Evolutionary conservation across 2,113 vertebrate species (phyloP), one percentile per base, ranked within the genome.

Genomic region (Nicator chloris): DNA sequence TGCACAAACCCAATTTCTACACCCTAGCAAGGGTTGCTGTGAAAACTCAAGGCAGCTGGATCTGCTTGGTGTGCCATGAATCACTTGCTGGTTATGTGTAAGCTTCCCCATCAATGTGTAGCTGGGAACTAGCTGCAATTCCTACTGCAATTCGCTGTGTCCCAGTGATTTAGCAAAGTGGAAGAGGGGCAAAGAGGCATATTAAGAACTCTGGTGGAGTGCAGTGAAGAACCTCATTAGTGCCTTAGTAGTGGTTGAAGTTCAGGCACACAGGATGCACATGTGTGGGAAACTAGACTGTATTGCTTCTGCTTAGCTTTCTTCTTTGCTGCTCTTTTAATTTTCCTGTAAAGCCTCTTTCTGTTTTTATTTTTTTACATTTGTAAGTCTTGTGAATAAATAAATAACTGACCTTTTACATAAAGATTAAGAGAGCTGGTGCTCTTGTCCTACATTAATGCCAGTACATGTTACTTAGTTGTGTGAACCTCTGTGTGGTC

Each of bases 21-120:
- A 8, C 28, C 22, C 20, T 68, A 85, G 57, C 18, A 72, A 68
- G 69, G 14, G 44, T 28, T 50, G 18, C 44, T 79, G 44, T 82
- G 14, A 63, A 75, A 79, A 26, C n/a, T 44, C 22, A 19, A 35
- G 37, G 50, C 42, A 54, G 28, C 14, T 75, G 75, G 10, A 27
- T 51, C 24, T 66, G 35, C 30, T 49, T 5, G 0, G 6, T 31
- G 39, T 61, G 22, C 60, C 40, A 1, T 27, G 27, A 50, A 23
- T 26, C 23, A 5, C 45, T 70, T 61, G 19, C 50, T 49, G n/a
- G 27, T n/a, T 54, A 7, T 4, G 10, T 70, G 0, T 59, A 33
- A n/a, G 15, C 35, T 85, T 70, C 24, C n/a, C 28, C 1, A 2
- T 70, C 40, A 27, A 0, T 15, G 20, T 1, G 0, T 68, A 27